A percentile compares a stretch with the other conserved stretches of the same genome.
phyloP scores from a whole-genome alignment of 2,113 vertebrate species.

The Vulpes lagopus region DNA sequence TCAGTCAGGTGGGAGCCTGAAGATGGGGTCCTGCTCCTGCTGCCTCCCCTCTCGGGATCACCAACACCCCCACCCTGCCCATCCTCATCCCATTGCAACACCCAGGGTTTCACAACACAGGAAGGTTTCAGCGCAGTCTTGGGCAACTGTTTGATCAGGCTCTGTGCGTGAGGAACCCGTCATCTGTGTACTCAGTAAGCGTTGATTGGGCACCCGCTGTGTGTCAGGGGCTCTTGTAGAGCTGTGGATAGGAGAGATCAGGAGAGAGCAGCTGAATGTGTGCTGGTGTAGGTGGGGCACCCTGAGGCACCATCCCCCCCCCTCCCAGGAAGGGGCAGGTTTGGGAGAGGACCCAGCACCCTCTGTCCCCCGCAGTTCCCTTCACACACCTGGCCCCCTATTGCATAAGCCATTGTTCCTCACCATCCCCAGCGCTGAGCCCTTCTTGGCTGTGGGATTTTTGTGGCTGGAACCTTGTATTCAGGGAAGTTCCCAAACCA shows the following conservation, averaged over 20 bases:
- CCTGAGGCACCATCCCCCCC: not conserved
- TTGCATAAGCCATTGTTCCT: not conserved
- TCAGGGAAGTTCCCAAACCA: constrained; percentile 61
- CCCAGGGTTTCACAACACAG: not conserved
- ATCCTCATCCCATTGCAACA: too few relatives aligned
- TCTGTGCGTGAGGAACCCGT: rapidly evolving
- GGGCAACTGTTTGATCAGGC: not conserved
- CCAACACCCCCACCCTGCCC: rapidly evolving
- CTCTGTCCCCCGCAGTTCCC: not conserved
- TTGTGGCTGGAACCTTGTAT: constrained; percentile 53
- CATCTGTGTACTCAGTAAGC: rapidly evolving
- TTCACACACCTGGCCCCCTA: not conserved
- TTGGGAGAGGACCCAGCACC: too few relatives aligned
- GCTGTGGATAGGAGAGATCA: rapidly evolving
- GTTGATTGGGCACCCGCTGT: rapidly evolving
- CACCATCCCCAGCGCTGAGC: rapidly evolving
- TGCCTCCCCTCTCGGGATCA: not conserved
- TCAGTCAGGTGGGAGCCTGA: not conserved
- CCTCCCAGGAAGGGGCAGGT: rapidly evolving
- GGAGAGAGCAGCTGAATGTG: not conserved
- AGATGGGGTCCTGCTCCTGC: rapidly evolving
- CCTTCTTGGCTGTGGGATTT: constrained; percentile 22
- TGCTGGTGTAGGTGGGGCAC: rapidly evolving
- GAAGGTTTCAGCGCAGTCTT: rapidly evolving
- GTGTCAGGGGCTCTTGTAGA: not conserved